Evolutionary conservation across 2,113 vertebrate species (phyloP).

Genomic region (Cairina moschata): DNA sequence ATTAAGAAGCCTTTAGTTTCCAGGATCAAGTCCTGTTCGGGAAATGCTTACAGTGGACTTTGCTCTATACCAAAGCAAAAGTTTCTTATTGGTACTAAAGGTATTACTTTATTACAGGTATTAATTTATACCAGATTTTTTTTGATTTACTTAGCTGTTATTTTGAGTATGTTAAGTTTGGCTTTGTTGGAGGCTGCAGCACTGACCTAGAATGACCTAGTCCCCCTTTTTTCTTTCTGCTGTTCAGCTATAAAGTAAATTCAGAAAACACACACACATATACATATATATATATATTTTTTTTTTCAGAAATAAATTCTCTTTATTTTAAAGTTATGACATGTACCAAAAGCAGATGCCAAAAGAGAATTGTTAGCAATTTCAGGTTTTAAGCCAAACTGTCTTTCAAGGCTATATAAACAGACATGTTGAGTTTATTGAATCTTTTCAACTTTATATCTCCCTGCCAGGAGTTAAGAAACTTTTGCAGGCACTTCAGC

Average conservation of each 20-base stretch:
- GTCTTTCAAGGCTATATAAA: neutral
- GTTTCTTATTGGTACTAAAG: neutral
- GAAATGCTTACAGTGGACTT: neutral
- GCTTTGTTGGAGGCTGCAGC: neutral
- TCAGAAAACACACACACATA: neutral
- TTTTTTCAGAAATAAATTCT: conserved; percentile 10
- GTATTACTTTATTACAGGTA: neutral
- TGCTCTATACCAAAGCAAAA: neutral
- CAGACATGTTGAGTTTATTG: neutral
- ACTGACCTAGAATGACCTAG: neutral
- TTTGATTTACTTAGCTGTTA: neutral
- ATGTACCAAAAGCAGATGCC: conserved; percentile 6
- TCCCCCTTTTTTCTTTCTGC: neutral
- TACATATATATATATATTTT: no score
- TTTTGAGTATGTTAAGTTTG: neutral
- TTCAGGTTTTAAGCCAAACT: conserved; percentile 1
- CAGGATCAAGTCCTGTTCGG: neutral
- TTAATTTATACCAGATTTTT: neutral
- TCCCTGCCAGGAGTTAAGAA: neutral
- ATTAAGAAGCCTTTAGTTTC: neutral
- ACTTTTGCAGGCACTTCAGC: neutral
- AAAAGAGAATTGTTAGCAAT: neutral
- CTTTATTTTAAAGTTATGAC: conserved; percentile 61
- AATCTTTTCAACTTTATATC: neutral
- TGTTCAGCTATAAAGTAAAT: neutral